These are phyloP conservation scores for Campoletis raptor DNA, from an alignment of 2,888 invertebrate species.

Conservation along the genomic window DNA sequence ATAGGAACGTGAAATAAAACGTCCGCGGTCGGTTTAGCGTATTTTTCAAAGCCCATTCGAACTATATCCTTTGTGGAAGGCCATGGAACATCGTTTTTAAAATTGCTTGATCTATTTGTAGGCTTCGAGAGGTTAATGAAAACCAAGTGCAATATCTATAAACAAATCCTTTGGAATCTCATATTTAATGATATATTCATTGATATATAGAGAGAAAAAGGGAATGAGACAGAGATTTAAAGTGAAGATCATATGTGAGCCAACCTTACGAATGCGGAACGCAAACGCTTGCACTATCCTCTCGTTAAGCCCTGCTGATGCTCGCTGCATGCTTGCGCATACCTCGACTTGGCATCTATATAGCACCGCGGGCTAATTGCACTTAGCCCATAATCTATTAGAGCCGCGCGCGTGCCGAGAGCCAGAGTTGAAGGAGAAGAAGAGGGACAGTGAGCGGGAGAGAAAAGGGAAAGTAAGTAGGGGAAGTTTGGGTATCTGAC, in stretches of 20 bases:
- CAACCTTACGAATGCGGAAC: constrained; percentile 52
- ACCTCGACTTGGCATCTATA: constrained; percentile 47
- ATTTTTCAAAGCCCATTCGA: background rate
- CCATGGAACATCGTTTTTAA: background rate
- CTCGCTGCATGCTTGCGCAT: constrained; percentile 32
- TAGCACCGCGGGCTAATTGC: constrained; percentile 64
- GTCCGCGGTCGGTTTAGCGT: background rate
- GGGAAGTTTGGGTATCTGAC: constrained; percentile 39
- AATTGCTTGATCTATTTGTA: background rate
- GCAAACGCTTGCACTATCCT: constrained; percentile 44
- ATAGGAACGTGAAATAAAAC: background rate
- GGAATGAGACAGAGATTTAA: constrained; percentile 11
- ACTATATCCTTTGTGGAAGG: background rate
- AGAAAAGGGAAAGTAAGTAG: constrained; percentile 16
- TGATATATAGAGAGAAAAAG: constrained; percentile 6
- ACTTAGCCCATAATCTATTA: constrained; percentile 69
- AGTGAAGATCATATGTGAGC: constrained; percentile 30
- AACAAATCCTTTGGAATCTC: background rate
- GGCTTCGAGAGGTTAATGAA: background rate
- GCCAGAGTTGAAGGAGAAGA: constrained; percentile 8
- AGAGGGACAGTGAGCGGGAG: constrained; percentile 12
- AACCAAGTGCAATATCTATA: background rate
- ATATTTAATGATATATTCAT: background rate
- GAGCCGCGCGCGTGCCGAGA: constrained; percentile 66
- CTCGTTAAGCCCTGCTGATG: constrained; percentile 32